Evolutionary conservation across 2,888 invertebrate genomes (phyloP).

Genomic region (Calliopum simillimum): DNA sequence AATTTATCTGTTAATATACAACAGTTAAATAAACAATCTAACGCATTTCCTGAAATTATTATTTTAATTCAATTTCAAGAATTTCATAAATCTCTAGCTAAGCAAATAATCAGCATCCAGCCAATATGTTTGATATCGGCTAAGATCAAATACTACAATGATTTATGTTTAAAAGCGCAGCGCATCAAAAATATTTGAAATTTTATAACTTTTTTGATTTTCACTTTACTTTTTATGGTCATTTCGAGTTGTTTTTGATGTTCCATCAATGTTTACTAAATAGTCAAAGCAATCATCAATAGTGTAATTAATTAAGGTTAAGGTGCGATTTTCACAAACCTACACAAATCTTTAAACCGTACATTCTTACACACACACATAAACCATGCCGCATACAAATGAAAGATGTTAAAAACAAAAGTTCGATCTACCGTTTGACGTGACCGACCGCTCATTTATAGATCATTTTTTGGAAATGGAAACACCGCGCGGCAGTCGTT

Average conservation of each 20-base stretch:
- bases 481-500: not conserved
- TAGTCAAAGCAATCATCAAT: slow-evolving; percentile 51
- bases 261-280: slow-evolving; percentile 48
- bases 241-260: not conserved
- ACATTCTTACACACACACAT: not conserved
- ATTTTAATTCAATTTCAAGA: not conserved
- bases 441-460: slow-evolving; percentile 22
- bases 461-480: not conserved
- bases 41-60: not conserved
- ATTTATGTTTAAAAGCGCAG: slow-evolving; percentile 7
- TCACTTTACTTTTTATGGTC: not conserved
- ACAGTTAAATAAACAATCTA: not conserved
- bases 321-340: slow-evolving; percentile 35
- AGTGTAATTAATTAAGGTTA: slow-evolving; percentile 38
- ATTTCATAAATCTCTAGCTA: slow-evolving; percentile 13
- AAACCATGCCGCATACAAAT: not conserved
- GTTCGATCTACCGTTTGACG: slow-evolving; percentile 6
- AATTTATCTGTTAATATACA: slow-evolving; percentile 12
- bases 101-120: not conserved
- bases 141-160: slow-evolving; percentile 20
- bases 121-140: not conserved
- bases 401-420: not conserved
- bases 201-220: not conserved
- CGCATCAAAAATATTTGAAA: slow-evolving; percentile 6
- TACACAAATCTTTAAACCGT: not conserved